Base-by-base conservation (phyloP, 1,140 invertebrate species). In the Wiebesia pumilae region DNA sequence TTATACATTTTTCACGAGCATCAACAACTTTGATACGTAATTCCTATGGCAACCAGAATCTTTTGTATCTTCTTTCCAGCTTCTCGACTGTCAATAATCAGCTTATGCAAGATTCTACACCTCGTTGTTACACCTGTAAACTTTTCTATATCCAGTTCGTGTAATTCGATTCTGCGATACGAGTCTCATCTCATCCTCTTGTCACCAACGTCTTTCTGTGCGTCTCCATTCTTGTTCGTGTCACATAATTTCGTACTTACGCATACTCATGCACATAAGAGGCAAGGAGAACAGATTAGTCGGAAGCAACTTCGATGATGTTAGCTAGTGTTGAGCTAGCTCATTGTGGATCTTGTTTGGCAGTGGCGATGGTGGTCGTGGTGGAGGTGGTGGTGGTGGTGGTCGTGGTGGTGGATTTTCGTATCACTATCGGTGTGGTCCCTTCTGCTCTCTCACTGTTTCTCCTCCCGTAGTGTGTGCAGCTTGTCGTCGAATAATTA, bases 401-500 rank as follows among this genome's bases (percentile, higher is more conserved):
- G 62, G 65, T 43, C 38, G 71, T 78, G 83, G 83, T 78, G 58
- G 73, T 84, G 30, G 75, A 27, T 65, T 62, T 77, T 83, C 47
- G 71, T 30, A 12, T 21, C 30, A 24, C 21, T 79, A 30, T 47
- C 43, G 12, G 43, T 78, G 27, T 75, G 54, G 83, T 78, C 83
- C 83, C 71, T 84, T 65, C 73, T 84, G 35, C 54, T 83, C 43
- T 6, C 35, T 33, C 27, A 62, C 69, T 75, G 47, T 40, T 40
- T 65, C 75, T 58, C 81, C 78, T 81, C 79, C 40, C 71, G 71
- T 40, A 73, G 33, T 24, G 73, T 77, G 35, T 84, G 71, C 33
- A 67, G 73, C 83, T 69, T 27, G 35, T 75, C 51, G 78, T 75
- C 77, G 83, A 84, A 85, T 82, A 88, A 86, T 84, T 83, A 87